Percentiles rank a stretch among this genome's conserved stretches.
These are phyloP conservation scores for Lepidochrysops patricia DNA, from an alignment of 2,888 invertebrate species.

Conservation along the genomic window DNA sequence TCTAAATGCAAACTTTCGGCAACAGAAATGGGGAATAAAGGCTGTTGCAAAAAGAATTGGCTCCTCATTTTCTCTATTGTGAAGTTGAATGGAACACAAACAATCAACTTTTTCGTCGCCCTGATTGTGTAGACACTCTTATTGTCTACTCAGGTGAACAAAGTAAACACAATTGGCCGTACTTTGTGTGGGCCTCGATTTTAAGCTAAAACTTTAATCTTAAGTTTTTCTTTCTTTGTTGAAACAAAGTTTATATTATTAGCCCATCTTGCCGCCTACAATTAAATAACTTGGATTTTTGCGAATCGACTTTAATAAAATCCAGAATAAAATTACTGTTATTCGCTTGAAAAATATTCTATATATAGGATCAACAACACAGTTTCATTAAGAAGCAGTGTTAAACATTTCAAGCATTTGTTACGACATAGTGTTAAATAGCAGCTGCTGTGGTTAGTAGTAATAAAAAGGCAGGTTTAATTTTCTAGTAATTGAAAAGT, in stretches of 20 bases:
- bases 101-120: constrained; percentile 63
- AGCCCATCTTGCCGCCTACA: background rate
- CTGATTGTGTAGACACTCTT: constrained; percentile 66
- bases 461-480: too few relatives aligned
- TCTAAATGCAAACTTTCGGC: constrained; percentile 63
- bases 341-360: background rate
- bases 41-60: constrained; percentile 62
- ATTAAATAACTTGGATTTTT: background rate
- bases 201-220: constrained; percentile 2
- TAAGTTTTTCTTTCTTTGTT: constrained; percentile 4
- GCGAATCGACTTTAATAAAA: background rate
- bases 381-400: too few relatives aligned
- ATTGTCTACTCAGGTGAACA: constrained; percentile 69
- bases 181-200: constrained; percentile 39
- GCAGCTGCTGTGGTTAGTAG: too few relatives aligned
- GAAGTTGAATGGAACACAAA: constrained; percentile 65
- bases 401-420: too few relatives aligned
- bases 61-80: constrained; percentile 71
- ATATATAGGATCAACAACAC: too few relatives aligned
- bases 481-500: background rate
- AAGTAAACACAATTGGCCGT: constrained; percentile 54
- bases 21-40: constrained; percentile 58
- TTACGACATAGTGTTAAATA: too few relatives aligned
- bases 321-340: background rate
- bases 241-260: background rate